These are phyloP conservation scores for Chionoecetes opilio DNA, from an alignment of 1,140 invertebrate species.

Conservation along the genomic window DNA sequence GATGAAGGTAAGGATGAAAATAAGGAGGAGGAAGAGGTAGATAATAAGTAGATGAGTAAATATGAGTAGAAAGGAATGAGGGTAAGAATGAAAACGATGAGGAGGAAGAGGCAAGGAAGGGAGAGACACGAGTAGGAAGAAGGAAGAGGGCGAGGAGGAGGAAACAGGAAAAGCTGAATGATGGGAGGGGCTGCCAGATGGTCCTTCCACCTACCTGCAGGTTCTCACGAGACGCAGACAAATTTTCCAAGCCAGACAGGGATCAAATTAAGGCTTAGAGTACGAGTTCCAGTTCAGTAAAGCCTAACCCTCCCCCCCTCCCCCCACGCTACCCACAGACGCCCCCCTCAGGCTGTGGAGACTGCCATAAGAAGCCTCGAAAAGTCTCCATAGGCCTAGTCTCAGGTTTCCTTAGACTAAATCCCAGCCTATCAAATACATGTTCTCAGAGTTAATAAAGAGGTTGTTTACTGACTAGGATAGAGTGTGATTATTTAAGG, in stretches of 20 bases:
- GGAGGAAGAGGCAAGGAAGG: not conserved
- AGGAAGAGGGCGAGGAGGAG: not conserved
- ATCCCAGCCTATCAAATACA: not conserved
- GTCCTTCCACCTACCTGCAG: not conserved
- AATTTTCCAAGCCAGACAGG: not conserved
- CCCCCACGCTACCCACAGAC: not conserved
- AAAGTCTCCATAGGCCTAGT: not conserved
- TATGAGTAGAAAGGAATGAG: not conserved
- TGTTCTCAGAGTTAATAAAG: conserved; percentile 13
- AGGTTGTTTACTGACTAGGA: not conserved
- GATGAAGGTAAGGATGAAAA: not conserved
- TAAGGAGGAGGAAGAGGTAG: not conserved
- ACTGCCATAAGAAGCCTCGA: not conserved
- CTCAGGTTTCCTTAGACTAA: conserved; percentile 30
- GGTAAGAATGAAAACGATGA: too few relatives aligned
- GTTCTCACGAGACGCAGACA: not conserved
- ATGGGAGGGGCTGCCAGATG: too few relatives aligned
- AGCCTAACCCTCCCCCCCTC: not conserved
- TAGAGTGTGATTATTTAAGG: too few relatives aligned
- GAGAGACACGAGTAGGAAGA: not conserved
- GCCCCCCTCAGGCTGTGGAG: not conserved
- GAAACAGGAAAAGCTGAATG: too few relatives aligned
- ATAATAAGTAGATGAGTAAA: not conserved
- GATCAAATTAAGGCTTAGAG: not conserved
- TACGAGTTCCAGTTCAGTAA: not conserved